These are phyloP conservation scores for Sialis fuliginosa DNA, from an alignment of 2,888 invertebrate genomes.

Conservation along the genomic window DNA sequence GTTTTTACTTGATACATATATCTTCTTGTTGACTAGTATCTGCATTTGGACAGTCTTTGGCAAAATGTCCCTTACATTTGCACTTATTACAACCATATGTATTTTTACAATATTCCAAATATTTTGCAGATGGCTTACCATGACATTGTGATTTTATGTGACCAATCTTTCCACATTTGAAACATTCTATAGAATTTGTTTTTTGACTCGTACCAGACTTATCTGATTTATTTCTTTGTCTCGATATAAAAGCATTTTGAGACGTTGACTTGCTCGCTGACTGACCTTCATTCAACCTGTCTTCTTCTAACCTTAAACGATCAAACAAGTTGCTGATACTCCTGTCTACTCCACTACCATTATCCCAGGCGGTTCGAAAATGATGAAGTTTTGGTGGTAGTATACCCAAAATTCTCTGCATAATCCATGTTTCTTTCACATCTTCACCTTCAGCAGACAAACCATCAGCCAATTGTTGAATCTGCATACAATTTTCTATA, in stretches of 20 bases:
- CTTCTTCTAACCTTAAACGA: conserved; percentile 1
- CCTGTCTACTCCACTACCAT: background rate
- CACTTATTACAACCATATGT: conserved; percentile 14
- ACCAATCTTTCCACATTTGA: conserved; percentile 10
- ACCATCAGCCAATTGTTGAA: too few species aligned
- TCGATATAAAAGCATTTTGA: background rate
- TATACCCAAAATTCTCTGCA: too few species aligned
- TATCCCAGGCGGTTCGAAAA: background rate
- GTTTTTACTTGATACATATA: too few species aligned
- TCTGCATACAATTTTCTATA: too few species aligned
- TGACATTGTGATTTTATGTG: conserved; percentile 12
- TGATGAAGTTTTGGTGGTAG: background rate
- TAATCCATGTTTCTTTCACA: too few species aligned
- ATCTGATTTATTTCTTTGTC: background rate
- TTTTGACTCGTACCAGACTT: too few species aligned
- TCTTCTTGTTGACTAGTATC: too few species aligned
- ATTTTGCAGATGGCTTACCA: conserved; percentile 11
- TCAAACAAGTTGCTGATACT: background rate
- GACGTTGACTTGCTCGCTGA: background rate
- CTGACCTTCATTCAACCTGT: background rate
- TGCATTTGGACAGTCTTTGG: conserved; percentile 10
- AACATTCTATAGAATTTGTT: too few species aligned
- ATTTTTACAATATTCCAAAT: conserved; percentile 13
- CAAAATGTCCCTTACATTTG: conserved; percentile 13
- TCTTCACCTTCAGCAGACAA: too few species aligned